Evolutionary conservation across 2,113 vertebrate species (phyloP), one percentile per base, ranked within the genome.

Genomic region (Nycticebus coucang): DNA sequence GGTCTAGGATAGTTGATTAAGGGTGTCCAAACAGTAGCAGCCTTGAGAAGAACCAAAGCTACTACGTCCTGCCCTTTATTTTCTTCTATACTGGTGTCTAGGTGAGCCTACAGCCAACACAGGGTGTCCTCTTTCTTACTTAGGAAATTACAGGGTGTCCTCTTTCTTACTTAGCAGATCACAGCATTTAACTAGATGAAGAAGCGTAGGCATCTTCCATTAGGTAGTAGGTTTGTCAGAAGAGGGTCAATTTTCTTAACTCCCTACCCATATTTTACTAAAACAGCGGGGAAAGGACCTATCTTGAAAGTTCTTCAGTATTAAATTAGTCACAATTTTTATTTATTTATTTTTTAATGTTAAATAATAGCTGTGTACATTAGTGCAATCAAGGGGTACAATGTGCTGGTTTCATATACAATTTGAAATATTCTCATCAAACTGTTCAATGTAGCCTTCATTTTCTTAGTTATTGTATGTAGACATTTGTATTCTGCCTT

Each of bases 221-320:
- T 19, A 85, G 62, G 41, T 45, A 41, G n/a, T 78, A 28, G 41
- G 26, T 62, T 60, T 75, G 14, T 28, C 35, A 21, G 11, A 37
- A 92, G 37, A 74, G 8, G 45, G 24, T 86, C 72, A 93, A 78
- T 60, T 78, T 33, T 78, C 8, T 68, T 33, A 5, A 79, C 28
- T 89, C 19, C 41, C 37, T 55, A 53, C 24, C 21, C 4, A 15
- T 24, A 77, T 78, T 85, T 50, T 78, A 93, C 60, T 60, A 41
- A 78, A 78, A 86, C 71, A 59, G 45, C 7, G 15, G n/a, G 53
- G 33, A 24, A 79, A 41, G 37, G 64, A 35, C 2, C 41, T 62
- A 68, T 78, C 18, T 24, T 79, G 22, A 91, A 89, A 93, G 50
- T 81, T 24, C 30, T 92, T 86, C 81, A 91, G 59, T 64, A 95